Percentiles rank a stretch among this genome's conserved stretches.
These are phyloP conservation scores for Ochotona curzoniae DNA, from an alignment of 2,113 vertebrate genomes.

Conservation along the genomic window DNA sequence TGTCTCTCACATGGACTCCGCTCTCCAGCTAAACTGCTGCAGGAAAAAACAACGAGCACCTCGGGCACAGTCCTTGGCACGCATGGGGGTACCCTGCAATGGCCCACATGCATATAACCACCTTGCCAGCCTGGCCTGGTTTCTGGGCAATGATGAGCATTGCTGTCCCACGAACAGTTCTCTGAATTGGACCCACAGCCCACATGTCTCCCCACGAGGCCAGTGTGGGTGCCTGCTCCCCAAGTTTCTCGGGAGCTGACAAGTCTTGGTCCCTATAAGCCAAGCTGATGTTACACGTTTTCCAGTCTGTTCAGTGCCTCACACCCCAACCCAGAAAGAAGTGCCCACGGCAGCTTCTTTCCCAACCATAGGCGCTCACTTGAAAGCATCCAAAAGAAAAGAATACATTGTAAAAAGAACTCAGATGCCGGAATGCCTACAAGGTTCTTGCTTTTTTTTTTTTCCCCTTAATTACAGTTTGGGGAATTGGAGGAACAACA, in stretches of 20 bases:
- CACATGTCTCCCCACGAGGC: slow-evolving; percentile 21
- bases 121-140: neutral
- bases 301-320: slow-evolving; percentile 47
- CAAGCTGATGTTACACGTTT: slow-evolving; percentile 30
- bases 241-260: neutral
- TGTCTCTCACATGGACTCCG: neutral
- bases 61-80: too few relatives aligned
- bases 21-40: neutral
- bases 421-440: slow-evolving; percentile 31
- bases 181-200: slow-evolving; percentile 5
- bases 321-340: slow-evolving; percentile 44
- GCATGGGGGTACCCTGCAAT: too few relatives aligned
- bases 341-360: slow-evolving; percentile 48
- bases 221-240: neutral
- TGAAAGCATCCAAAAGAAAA: slow-evolving; percentile 72
- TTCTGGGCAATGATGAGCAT: slow-evolving; percentile 56
- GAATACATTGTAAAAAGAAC: neutral
- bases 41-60: too few relatives aligned
- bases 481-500: slow-evolving; percentile 72
- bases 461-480: slow-evolving; percentile 28
- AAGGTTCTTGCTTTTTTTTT: slow-evolving; percentile 62
- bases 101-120: neutral
- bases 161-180: slow-evolving; percentile 45
- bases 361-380: slow-evolving; percentile 54
- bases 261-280: too few relatives aligned